phyloP scores from a whole-genome alignment of 2,797 vertebrate species.

The Arvicola amphibius region DNA sequence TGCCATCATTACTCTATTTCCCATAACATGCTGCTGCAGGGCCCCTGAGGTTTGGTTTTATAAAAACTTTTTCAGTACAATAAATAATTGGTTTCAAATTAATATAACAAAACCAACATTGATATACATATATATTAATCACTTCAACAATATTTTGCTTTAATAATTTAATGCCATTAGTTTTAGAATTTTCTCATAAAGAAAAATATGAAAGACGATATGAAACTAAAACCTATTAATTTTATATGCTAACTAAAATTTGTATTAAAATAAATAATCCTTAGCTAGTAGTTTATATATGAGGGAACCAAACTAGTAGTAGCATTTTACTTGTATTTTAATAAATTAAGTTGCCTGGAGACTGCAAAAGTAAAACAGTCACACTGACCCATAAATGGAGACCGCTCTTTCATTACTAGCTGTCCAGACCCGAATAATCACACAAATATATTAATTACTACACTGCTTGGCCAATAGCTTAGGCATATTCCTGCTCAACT shows the following conservation, averaged over 20 bases:
- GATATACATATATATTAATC: conserved; percentile 21
- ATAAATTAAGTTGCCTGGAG: too few species aligned
- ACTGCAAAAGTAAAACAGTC: too few species aligned
- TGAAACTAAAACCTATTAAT: neutral
- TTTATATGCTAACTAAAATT: neutral
- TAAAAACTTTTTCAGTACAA: conserved; percentile 21
- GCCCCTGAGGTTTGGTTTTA: neutral
- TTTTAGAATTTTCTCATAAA: neutral
- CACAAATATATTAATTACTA: too few species aligned
- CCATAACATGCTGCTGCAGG: neutral
- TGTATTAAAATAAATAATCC: neutral
- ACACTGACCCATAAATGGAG: too few species aligned
- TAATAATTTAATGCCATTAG: conserved; percentile 53
- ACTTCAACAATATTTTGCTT: conserved; percentile 66
- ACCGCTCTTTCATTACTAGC: too few species aligned
- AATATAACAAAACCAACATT: conserved; percentile 32
- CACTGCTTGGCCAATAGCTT: too few species aligned
- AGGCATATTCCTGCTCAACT: too few species aligned
- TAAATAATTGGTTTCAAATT: conserved; percentile 73
- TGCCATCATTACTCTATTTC: neutral
- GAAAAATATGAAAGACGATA: neutral
- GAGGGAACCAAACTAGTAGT: neutral
- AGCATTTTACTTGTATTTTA: too few species aligned
- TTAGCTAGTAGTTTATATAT: neutral
- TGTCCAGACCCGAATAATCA: too few species aligned